These are phyloP conservation scores for Periophthalmus magnuspinnatus DNA, from an alignment of 2,797 vertebrate genomes.

Conservation along the genomic window DNA sequence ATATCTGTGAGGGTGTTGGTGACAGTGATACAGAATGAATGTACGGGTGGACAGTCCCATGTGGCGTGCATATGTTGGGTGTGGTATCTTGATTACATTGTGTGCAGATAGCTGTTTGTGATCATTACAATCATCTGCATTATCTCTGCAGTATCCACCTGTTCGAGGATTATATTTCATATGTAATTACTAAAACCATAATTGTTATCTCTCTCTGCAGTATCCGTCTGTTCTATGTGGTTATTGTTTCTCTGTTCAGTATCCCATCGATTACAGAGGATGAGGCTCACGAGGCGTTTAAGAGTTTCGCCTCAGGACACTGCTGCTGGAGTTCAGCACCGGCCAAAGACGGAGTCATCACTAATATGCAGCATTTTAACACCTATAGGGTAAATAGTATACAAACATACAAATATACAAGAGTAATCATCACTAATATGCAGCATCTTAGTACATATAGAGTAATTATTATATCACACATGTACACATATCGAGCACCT, in stretches of 20 bases:
- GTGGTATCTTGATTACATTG: too few species aligned
- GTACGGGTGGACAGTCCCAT: too few species aligned
- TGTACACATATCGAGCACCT: too few species aligned
- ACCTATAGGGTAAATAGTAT: constrained; percentile 45
- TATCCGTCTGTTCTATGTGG: not conserved
- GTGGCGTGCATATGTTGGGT: too few species aligned
- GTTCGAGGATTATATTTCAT: too few species aligned
- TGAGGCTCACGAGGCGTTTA: constrained; percentile 66
- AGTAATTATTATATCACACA: not conserved
- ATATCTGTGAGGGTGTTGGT: too few species aligned
- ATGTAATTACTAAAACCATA: too few species aligned
- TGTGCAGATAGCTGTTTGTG: too few species aligned
- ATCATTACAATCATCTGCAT: too few species aligned
- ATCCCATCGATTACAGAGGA: constrained; percentile 72
- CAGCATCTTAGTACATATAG: not conserved
- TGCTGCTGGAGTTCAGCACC: constrained; percentile 71
- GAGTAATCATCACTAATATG: constrained; percentile 50
- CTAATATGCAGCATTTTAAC: constrained; percentile 51
- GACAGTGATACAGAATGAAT: too few species aligned
- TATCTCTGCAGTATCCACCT: too few species aligned
- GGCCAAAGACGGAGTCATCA: constrained; percentile 61
- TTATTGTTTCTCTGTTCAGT: constrained; percentile 43
- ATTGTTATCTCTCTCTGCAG: not conserved
- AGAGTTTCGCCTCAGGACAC: constrained; percentile 52
- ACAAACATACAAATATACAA: too few species aligned